Percentiles rank a stretch among this genome's conserved stretches.
Conservation (phyloP, 2,797 vertebrate genomes). For the Characodon lateralis region DNA sequence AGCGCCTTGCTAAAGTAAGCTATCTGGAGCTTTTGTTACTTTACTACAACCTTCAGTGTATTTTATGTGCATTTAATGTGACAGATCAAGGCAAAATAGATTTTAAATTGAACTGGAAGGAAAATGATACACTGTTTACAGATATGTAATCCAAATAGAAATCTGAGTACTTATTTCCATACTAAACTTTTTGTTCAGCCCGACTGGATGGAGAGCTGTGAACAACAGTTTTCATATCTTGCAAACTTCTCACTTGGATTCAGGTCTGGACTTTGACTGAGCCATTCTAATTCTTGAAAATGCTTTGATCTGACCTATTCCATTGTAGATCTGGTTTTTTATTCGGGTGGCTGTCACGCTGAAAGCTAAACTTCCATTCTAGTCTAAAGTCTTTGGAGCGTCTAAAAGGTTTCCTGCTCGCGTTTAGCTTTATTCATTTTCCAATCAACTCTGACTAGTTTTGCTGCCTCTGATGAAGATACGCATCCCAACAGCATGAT, state of each 20-base stretch:
- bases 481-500: neutral
- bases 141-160: neutral
- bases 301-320: neutral
- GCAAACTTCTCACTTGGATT: neutral
- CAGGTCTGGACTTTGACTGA: neutral
- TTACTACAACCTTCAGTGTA: neutral
- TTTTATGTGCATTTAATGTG: neutral
- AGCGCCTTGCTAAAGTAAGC: neutral
- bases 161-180: neutral
- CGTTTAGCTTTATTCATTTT: neutral
- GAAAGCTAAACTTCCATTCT: neutral
- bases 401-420: neutral
- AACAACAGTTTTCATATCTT: neutral
- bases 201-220: neutral
- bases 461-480: neutral
- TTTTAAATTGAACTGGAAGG: neutral
- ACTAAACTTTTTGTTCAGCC: neutral
- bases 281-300: neutral
- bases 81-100: neutral
- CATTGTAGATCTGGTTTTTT: neutral
- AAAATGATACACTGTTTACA: neutral
- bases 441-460: neutral
- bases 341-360: neutral
- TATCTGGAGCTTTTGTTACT: neutral
- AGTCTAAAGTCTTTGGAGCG: neutral